These are phyloP conservation scores for Macroglossus sobrinus DNA, from an alignment of 2,113 vertebrate genomes.

Conservation along the genomic window DNA sequence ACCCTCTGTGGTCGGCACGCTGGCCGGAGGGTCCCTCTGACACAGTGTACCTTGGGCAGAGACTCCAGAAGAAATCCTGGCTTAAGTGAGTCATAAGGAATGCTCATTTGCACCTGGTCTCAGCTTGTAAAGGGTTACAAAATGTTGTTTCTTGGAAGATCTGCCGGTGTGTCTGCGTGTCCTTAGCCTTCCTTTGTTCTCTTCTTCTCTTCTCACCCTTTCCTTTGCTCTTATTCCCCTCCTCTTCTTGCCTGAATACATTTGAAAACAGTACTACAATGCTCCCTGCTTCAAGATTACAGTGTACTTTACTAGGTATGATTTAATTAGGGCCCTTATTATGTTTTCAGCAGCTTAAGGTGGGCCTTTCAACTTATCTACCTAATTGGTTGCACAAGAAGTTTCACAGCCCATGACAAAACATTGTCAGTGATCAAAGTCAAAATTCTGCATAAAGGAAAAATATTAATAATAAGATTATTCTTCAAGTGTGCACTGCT, in stretches of 20 bases:
- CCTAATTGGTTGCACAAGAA: slow-evolving; percentile 91
- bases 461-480: slow-evolving; percentile 89
- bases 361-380: slow-evolving; percentile 89
- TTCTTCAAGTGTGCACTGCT: slow-evolving; percentile 85
- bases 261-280: slow-evolving; percentile 83
- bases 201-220: slow-evolving; percentile 73
- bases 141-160: slow-evolving; percentile 63
- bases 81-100: neutral
- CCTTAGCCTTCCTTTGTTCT: slow-evolving; percentile 78
- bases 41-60: neutral
- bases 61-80: neutral
- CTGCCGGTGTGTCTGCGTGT: slow-evolving; percentile 63
- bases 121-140: slow-evolving; percentile 77
- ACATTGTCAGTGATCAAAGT: slow-evolving; percentile 91
- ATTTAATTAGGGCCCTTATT: slow-evolving; percentile 92
- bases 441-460: slow-evolving; percentile 87
- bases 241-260: slow-evolving; percentile 80
- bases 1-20: neutral
- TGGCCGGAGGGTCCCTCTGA: neutral
- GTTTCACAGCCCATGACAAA: slow-evolving; percentile 90
- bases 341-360: slow-evolving; percentile 90
- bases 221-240: slow-evolving; percentile 76
- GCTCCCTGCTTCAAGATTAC: slow-evolving; percentile 86
- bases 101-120: neutral
- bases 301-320: slow-evolving; percentile 85